Percentiles rank a stretch among this genome's conserved stretches.
phyloP scores from a whole-genome alignment of 2,888 invertebrate species.

The Cantharis rustica region DNA sequence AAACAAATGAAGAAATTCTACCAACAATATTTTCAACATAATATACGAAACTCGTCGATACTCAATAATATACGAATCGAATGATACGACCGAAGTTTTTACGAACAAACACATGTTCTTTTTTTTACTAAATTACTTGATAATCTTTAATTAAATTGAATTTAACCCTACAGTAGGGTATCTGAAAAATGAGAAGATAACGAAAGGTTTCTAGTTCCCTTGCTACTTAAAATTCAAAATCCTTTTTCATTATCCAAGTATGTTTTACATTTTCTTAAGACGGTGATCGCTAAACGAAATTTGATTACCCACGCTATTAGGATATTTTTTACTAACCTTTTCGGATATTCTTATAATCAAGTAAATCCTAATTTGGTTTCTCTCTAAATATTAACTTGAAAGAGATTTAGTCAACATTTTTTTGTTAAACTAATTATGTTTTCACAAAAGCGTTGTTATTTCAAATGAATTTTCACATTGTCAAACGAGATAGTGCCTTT shows the following conservation, averaged over 20 bases:
- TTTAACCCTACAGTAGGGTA: neutral
- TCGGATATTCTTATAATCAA: neutral
- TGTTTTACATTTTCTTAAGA: neutral
- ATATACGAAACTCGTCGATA: neutral
- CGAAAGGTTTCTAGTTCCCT: neutral
- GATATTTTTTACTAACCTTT: neutral
- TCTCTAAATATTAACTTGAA: neutral
- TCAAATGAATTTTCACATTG: neutral
- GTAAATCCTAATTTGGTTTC: neutral
- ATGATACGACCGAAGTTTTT: too few species aligned
- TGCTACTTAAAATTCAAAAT: neutral
- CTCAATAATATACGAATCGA: too few species aligned
- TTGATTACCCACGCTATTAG: neutral
- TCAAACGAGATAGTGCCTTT: neutral
- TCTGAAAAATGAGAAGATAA: neutral
- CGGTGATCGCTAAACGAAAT: neutral
- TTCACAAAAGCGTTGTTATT: neutral
- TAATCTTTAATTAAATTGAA: neutral
- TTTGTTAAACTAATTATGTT: neutral
- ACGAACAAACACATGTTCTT: neutral
- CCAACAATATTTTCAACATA: neutral
- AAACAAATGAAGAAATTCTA: neutral
- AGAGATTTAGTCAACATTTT: neutral
- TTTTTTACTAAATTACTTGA: neutral
- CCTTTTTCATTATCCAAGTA: neutral